Evolutionary conservation across 2,888 invertebrate genomes (phyloP), one percentile per base, ranked within the genome.

Genomic region (Anthophora plumipes): DNA sequence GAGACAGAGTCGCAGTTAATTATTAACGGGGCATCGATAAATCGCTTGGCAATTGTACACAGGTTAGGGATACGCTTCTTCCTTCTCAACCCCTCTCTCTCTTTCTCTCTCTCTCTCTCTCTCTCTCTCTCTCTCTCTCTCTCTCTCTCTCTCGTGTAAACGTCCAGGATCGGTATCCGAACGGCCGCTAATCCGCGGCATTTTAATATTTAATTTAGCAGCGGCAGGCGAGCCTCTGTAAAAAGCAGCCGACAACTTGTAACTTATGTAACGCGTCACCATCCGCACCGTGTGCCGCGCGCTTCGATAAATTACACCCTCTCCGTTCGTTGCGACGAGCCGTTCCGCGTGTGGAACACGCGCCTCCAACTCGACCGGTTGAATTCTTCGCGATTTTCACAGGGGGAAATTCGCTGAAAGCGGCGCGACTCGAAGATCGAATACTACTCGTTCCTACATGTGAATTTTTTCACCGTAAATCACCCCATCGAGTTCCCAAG

Each of bases 181-280:
- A 70, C 79, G 69, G 73, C 57, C 68, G 31, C 31, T 68, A 63
- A 64, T 48, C 71, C 59, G 55, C 71, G 77, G 76, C 64, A 74
- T 77, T 85, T 85, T 76, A 72, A 86, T 85, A 84, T 85, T 83
- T 87, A 85, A 86, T 87, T 80, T 87, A 84, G 52, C 71, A 17
- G 37, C 54, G 25, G 48, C 57, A 6, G 55, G 43, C n/a, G 17
- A 14, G 46, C 75, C 22, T 48, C 66, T n/a, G 54, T 57, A 80
- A 80, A 75, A 82, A 70, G 63, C 75, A 75, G 31, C 70, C 67
- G 66, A 82, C 81, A 82, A 63, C 75, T 52, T 82, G 81, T 82
- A 82, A 81, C 81, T 82, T 82, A 82, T 81, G 81, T 82, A 69
- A 82, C 79, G 83, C 80, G 71, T 59, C 71, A 68, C 84, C 80